Conservation (phyloP, 1,140 invertebrate species). For the Neuroterus valhalla region DNA sequence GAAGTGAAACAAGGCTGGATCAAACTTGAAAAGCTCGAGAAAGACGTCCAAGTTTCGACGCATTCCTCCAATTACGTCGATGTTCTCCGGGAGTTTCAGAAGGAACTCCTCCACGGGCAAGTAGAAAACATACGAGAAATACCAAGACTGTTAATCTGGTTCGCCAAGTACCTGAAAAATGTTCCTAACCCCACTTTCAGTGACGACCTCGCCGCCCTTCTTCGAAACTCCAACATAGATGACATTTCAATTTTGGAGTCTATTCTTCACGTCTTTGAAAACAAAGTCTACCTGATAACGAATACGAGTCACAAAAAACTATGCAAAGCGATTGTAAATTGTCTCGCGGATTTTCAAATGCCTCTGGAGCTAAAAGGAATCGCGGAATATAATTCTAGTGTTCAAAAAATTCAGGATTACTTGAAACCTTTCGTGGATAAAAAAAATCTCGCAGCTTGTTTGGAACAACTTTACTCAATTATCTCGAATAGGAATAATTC, state of each 20-base stretch:
- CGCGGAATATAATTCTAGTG: slow-evolving; percentile 48
- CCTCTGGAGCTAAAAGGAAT: slow-evolving; percentile 43
- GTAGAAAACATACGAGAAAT: slow-evolving; percentile 57
- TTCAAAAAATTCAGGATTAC: slow-evolving; percentile 52
- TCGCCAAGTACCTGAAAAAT: slow-evolving; percentile 52
- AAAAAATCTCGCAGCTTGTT: slow-evolving; percentile 52
- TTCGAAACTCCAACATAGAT: slow-evolving; percentile 34
- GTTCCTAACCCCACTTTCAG: neutral
- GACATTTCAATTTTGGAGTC: slow-evolving; percentile 54
- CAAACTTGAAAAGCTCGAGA: slow-evolving; percentile 51
- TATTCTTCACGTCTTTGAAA: slow-evolving; percentile 49
- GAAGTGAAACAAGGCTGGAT: slow-evolving; percentile 46
- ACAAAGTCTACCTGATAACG: slow-evolving; percentile 45
- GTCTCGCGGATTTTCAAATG: slow-evolving; percentile 53
- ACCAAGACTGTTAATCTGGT: slow-evolving; percentile 56
- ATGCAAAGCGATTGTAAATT: slow-evolving; percentile 57
- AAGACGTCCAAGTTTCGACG: slow-evolving; percentile 33
- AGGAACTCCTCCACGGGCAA: slow-evolving; percentile 23
- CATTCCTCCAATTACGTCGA: slow-evolving; percentile 41
- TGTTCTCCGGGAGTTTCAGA: slow-evolving; percentile 34
- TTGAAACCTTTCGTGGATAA: slow-evolving; percentile 48
- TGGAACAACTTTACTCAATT: slow-evolving; percentile 64
- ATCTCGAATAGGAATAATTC: slow-evolving; percentile 63
- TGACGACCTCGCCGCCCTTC: slow-evolving; percentile 1
- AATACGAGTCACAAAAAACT: slow-evolving; percentile 49